Evolutionary conservation across 2,888 invertebrate genomes (phyloP).

Genomic region (Tetanocera ferruginea): DNA sequence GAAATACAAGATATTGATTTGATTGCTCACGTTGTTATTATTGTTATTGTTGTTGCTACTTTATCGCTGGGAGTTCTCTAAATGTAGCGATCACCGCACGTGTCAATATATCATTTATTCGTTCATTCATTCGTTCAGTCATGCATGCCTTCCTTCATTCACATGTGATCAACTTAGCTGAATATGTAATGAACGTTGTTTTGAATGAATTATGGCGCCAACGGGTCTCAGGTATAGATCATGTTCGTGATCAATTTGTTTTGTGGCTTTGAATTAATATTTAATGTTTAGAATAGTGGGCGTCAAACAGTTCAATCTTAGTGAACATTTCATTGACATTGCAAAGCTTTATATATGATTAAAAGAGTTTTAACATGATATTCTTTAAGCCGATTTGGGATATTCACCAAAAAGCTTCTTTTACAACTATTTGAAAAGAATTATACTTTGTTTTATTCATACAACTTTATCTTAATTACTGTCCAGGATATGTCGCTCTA

Average conservation of each 20-base stretch:
- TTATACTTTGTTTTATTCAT: background rate
- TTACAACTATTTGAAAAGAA: too few species aligned
- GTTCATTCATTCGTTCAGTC: background rate
- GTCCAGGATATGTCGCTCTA: background rate
- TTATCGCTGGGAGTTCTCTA: too few species aligned
- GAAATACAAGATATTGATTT: background rate
- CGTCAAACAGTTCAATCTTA: background rate
- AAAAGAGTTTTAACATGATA: background rate
- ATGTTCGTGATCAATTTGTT: background rate
- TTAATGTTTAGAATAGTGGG: too few species aligned
- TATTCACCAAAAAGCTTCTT: too few species aligned
- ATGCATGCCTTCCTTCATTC: conserved; percentile 1
- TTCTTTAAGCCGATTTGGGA: background rate
- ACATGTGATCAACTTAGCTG: background rate
- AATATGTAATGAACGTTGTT: background rate
- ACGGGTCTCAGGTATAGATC: background rate
- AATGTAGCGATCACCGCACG: background rate
- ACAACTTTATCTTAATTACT: background rate
- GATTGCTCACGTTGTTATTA: background rate
- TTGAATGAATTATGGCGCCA: conserved; percentile 11
- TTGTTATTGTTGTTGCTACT: background rate
- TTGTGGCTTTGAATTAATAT: background rate
- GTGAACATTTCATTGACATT: too few species aligned
- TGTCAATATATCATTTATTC: background rate
- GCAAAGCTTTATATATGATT: background rate